Evolutionary conservation across 2,888 invertebrate species (phyloP), one percentile per base, ranked within the genome.

Genomic region (Dryadula phaetusa): DNA sequence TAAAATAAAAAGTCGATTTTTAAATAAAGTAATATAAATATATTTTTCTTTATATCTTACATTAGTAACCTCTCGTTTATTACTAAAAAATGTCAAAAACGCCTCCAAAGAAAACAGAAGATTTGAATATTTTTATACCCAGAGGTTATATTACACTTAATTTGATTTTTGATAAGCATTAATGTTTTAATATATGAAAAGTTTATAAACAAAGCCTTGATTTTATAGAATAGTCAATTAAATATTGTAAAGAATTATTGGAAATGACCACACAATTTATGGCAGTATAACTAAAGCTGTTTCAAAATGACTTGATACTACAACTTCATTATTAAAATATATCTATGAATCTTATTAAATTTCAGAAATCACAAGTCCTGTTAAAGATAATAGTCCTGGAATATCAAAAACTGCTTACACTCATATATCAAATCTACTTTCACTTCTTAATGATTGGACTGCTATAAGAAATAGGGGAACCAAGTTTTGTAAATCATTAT

Each of bases 401-500:
- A 77, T 91, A 44, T 82, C 88, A 0, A 90, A 86, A 77, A 89
- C 88, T 0, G 85, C 90, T 7, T 90, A 83, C 69, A 85, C 84
- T 4, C 92, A 92, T 70, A 72, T 90, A 28, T 83, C 85, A 0
- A 85, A 81, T 32, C 74, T 92, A 7, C 87, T 90, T 68, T 71
- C 75, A 0, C 74, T 87, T 12, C 52, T 92, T 47, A 77, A 68
- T 52, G 83, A 90, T 65, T 93, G 93, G 93, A 67, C 74, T 6
- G 79, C 75, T 56, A 64, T 88, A n/a, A 81, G 77, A 62, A 84
- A 82, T 1, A 90, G 87, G 72, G 91, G 92, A 18, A 77, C 79
- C 8, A 84, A 82, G 62, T 66, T 87, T 8, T 85, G 87, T 60
- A 83, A 79, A 75, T 77, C 82, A 3, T 80, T 92, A 60, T 77